Percentiles rank a stretch among this genome's conserved stretches.
These are phyloP conservation scores for Pterois miles DNA, from an alignment of 2,797 vertebrate genomes.

Conservation along the genomic window DNA sequence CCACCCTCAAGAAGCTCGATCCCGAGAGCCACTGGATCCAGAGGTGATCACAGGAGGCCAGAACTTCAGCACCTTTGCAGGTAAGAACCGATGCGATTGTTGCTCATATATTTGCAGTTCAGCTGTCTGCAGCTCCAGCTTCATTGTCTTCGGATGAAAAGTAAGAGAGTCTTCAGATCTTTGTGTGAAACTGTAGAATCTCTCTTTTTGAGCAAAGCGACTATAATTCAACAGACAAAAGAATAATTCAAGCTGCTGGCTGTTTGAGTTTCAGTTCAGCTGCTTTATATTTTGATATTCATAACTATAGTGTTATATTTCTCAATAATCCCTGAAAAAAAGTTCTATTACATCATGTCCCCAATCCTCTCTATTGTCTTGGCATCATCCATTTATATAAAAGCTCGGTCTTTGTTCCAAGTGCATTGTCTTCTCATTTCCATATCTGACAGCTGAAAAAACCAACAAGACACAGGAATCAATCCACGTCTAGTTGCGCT, in stretches of 20 bases:
- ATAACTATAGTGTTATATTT: conserved; percentile 33
- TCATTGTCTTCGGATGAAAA: background rate
- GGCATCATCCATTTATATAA: conserved; percentile 39
- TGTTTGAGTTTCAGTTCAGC: conserved; percentile 28
- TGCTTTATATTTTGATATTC: conserved; percentile 38
- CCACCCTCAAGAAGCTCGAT: conserved; percentile 29
- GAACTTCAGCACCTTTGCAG: conserved; percentile 65
- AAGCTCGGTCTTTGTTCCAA: conserved; percentile 30
- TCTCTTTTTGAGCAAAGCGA: conserved; percentile 20
- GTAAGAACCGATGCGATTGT: conserved; percentile 61
- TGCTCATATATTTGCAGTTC: background rate
- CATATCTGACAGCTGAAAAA: conserved; percentile 31
- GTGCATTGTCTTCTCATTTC: conserved; percentile 46
- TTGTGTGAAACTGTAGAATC: background rate
- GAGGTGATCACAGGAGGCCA: conserved; percentile 55
- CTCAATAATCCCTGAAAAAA: conserved; percentile 53
- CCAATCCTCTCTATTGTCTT: conserved; percentile 54
- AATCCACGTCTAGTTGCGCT: conserved; percentile 1
- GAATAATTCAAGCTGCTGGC: conserved; percentile 24
- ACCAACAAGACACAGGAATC: background rate
- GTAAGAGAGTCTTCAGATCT: conserved; percentile 1
- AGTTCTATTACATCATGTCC: conserved; percentile 53
- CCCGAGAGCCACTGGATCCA: conserved; percentile 54
- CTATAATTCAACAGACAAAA: conserved; percentile 28
- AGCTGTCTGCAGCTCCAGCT: background rate